phyloP scores from a whole-genome alignment of 53 echinoderm and acorn worm genomes.

The Echinarachnius parma region DNA sequence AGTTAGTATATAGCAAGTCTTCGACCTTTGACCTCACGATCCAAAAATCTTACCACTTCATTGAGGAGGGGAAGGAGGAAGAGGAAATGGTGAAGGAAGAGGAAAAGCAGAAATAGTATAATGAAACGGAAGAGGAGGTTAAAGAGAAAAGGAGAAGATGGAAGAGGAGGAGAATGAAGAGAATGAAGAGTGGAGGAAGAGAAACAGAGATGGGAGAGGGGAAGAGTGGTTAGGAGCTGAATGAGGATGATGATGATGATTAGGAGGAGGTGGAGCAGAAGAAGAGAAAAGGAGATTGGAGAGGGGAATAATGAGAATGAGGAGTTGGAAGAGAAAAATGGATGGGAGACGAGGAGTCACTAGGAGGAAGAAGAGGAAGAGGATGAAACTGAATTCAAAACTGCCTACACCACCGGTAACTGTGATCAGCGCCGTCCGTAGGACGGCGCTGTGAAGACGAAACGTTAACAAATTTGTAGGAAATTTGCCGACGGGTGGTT shows the following conservation, averaged over 20 bases:
- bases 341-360: not conserved
- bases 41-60: no score
- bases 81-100: not conserved
- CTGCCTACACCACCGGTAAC: no score
- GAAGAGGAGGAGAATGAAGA: constrained; percentile 1
- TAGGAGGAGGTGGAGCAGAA: not conserved
- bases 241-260: not conserved
- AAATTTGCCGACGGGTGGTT: no score
- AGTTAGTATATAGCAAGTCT: no score
- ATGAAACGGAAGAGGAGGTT: not conserved
- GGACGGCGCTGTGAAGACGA: no score
- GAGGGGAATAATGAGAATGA: not conserved
- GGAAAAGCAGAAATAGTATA: not conserved
- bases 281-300: not conserved
- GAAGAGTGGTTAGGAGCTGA: not conserved
- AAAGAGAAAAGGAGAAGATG: not conserved
- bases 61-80: not conserved
- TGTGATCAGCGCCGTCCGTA: no score
- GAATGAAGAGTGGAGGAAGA: not conserved
- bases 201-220: not conserved
- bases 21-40: no score
- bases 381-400: not conserved
- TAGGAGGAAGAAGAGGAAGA: not conserved
- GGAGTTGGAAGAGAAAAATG: not conserved
- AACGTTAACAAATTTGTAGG: no score